These are phyloP conservation scores for Apodemus sylvaticus DNA, from an alignment of 2,113 vertebrate genomes.

Conservation along the genomic window DNA sequence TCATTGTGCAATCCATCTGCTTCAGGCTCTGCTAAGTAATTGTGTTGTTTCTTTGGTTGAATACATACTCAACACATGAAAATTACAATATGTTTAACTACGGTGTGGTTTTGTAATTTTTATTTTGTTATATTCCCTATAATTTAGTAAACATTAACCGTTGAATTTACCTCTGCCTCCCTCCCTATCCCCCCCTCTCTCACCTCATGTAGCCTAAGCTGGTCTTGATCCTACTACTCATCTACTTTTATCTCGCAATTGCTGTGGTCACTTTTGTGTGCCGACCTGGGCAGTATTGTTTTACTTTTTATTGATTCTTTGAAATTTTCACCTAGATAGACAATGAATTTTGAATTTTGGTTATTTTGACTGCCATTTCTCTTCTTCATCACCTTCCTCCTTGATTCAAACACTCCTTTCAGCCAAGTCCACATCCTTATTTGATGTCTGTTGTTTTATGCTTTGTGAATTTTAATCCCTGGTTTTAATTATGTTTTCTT, in stretches of 20 bases:
- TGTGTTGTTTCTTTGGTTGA: background rate
- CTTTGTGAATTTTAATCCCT: background rate
- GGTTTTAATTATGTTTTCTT: too few species aligned
- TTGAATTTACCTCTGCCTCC: background rate
- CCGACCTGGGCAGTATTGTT: background rate
- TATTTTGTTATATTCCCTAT: background rate
- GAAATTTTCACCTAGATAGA: background rate
- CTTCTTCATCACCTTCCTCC: background rate
- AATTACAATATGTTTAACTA: constrained; percentile 19
- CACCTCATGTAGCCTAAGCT: background rate
- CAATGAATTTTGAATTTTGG: background rate
- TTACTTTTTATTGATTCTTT: background rate
- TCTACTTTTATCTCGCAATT: too few species aligned
- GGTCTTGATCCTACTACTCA: background rate
- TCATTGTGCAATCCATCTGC: constrained; percentile 46
- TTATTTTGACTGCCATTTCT: too few species aligned
- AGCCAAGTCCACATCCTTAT: background rate
- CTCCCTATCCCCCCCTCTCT: background rate
- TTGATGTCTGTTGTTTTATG: background rate
- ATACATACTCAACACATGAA: constrained; percentile 3
- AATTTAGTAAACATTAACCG: background rate
- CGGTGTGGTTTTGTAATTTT: background rate
- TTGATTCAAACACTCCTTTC: background rate
- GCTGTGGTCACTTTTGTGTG: background rate
- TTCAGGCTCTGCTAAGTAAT: constrained; percentile 14